Conservation (phyloP, 2,888 invertebrate genomes). For the Lasioglossum zephyrum region DNA sequence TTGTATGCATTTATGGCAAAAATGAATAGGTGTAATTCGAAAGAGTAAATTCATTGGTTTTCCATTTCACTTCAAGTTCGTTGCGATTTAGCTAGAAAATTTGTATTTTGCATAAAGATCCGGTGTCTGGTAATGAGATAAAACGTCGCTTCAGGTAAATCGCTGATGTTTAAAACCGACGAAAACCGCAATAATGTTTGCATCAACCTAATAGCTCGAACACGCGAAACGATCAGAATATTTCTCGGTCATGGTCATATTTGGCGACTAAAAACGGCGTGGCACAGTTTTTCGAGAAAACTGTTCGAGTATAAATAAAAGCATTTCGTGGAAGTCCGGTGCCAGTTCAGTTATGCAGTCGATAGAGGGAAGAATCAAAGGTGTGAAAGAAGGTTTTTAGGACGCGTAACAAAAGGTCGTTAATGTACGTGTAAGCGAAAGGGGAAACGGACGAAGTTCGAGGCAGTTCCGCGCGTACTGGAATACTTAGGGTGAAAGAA, state of each 20-base stretch:
- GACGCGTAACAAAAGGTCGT: conserved; percentile 44
- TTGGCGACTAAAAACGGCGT: background rate
- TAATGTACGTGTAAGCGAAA: conserved; percentile 51
- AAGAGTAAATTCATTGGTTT: no score
- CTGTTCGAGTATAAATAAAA: conserved; percentile 60
- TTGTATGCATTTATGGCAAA: no score
- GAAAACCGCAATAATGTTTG: no score
- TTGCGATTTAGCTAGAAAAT: no score
- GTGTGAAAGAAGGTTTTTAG: conserved; percentile 45
- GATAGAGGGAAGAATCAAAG: conserved; percentile 28
- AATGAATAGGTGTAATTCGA: no score
- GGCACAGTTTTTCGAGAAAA: background rate
- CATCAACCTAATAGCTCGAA: no score
- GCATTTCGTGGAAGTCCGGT: conserved; percentile 61
- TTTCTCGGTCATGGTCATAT: background rate
- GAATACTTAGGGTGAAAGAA: conserved; percentile 38
- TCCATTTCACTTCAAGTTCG: no score
- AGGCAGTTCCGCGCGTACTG: conserved; percentile 35
- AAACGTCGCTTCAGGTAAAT: no score
- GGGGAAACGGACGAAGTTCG: conserved; percentile 29
- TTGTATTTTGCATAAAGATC: no score
- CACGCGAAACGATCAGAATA: background rate
- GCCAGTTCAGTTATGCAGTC: conserved; percentile 41
- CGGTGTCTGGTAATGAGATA: no score
- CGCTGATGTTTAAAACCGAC: no score